These are phyloP conservation scores for Cebus imitator DNA, from an alignment of 2,113 vertebrate genomes.

Conservation along the genomic window DNA sequence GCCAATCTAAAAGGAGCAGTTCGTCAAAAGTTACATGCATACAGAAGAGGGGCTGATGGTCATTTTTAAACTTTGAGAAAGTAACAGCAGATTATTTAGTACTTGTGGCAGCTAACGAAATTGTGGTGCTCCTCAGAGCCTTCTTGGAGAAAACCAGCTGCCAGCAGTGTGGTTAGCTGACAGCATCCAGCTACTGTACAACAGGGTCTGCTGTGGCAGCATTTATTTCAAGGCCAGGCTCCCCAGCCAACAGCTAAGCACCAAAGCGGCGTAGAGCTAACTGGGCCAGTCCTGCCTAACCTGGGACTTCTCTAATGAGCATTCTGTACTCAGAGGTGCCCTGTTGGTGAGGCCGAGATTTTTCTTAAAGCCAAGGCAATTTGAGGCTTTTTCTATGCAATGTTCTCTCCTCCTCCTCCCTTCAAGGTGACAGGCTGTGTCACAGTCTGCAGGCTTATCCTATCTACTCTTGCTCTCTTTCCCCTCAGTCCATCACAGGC, in stretches of 20 bases:
- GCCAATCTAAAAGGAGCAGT: neutral
- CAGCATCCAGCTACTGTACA: neutral
- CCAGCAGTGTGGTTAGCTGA: neutral
- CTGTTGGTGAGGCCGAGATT: neutral
- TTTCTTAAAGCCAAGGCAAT: neutral
- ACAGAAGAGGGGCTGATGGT: neutral
- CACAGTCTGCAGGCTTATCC: neutral
- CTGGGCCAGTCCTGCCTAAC: neutral
- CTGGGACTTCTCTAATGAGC: rapidly evolving
- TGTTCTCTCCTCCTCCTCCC: neutral
- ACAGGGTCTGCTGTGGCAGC: neutral
- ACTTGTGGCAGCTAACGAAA: neutral
- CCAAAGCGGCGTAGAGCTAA: neutral
- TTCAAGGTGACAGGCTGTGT: neutral
- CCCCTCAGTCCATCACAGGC: neutral
- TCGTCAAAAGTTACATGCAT: neutral
- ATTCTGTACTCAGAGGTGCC: neutral
- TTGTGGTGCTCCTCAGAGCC: neutral
- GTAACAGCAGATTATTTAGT: neutral
- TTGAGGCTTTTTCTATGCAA: neutral
- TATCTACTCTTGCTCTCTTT: neutral
- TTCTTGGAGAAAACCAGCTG: neutral
- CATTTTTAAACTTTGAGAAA: neutral
- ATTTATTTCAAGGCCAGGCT: neutral
- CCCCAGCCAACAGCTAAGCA: neutral